phyloP scores from a whole-genome alignment of 2,888 invertebrate species.

The Stomorhina lunata region DNA sequence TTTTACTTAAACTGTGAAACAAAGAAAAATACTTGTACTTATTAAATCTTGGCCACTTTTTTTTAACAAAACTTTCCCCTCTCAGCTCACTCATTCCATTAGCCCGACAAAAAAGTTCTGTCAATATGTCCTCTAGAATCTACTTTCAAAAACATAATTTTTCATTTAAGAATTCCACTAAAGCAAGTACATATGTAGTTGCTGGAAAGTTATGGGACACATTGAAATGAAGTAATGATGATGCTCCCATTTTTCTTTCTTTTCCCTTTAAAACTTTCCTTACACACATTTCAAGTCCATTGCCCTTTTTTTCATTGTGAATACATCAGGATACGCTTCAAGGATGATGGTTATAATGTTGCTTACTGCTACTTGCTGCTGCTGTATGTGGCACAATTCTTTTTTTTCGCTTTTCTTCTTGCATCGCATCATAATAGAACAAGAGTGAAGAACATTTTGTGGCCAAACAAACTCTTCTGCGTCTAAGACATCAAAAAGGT shows the following conservation, averaged over 20 bases:
- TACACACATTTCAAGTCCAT: constrained; percentile 58
- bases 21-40: too few relatives aligned
- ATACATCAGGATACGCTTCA: constrained; percentile 46
- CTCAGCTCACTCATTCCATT: background rate
- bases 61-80: too few relatives aligned
- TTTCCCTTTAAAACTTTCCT: constrained; percentile 17
- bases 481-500: constrained; percentile 37
- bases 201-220: background rate
- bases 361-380: constrained; percentile 2
- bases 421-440: constrained; percentile 8
- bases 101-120: background rate
- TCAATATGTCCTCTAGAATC: background rate
- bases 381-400: constrained; percentile 60
- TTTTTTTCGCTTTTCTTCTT: constrained; percentile 37
- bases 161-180: background rate
- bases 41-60: too few relatives aligned
- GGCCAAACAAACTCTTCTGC: constrained; percentile 26
- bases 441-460: constrained; percentile 47
- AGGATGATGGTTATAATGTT: too few relatives aligned
- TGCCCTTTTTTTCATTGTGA: constrained; percentile 50
- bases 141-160: background rate
- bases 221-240: constrained; percentile 30
- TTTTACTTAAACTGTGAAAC: too few relatives aligned
- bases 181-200: background rate
- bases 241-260: constrained; percentile 28